Percentiles rank a stretch among this genome's conserved stretches.
These are phyloP conservation scores for Meiosimyza decipiens DNA, from an alignment of 2,888 invertebrate species.

Conservation along the genomic window DNA sequence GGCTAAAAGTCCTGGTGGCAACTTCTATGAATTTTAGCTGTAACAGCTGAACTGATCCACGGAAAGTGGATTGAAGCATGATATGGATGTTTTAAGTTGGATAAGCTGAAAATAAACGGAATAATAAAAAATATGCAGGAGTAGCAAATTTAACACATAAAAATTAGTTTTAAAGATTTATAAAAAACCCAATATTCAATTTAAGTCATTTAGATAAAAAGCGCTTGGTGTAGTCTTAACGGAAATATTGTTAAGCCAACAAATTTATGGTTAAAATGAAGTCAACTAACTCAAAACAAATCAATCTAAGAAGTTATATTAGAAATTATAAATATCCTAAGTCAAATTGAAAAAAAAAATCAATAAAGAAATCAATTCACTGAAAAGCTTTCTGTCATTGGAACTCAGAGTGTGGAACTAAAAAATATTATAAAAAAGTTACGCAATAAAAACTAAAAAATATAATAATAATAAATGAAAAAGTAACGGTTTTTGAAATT, in stretches of 20 bases:
- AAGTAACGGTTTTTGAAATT: background rate
- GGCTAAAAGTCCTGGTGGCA: no score
- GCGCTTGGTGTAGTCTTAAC: slow-evolving; percentile 39
- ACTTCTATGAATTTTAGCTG: background rate
- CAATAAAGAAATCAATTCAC: slow-evolving; percentile 32
- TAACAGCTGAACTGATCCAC: background rate
- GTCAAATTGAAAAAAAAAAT: slow-evolving; percentile 1
- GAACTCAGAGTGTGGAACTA: background rate
- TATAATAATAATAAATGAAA: background rate
- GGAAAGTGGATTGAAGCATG: background rate
- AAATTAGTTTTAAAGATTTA: no score
- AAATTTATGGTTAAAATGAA: slow-evolving; percentile 53
- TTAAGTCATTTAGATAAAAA: no score
- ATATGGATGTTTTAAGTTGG: no score
- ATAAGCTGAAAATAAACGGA: no score
- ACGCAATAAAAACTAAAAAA: background rate
- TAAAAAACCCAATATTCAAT: no score
- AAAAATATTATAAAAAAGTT: slow-evolving; percentile 33
- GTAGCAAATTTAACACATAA: no score
- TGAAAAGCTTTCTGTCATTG: background rate
- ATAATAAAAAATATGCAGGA: no score
- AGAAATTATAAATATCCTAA: background rate
- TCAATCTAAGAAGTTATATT: background rate
- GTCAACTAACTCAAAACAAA: background rate
- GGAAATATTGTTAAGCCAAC: slow-evolving; percentile 59